Evolutionary conservation across 2,797 vertebrate species (phyloP).

Genomic region (Petrocephalus sullivani): DNA sequence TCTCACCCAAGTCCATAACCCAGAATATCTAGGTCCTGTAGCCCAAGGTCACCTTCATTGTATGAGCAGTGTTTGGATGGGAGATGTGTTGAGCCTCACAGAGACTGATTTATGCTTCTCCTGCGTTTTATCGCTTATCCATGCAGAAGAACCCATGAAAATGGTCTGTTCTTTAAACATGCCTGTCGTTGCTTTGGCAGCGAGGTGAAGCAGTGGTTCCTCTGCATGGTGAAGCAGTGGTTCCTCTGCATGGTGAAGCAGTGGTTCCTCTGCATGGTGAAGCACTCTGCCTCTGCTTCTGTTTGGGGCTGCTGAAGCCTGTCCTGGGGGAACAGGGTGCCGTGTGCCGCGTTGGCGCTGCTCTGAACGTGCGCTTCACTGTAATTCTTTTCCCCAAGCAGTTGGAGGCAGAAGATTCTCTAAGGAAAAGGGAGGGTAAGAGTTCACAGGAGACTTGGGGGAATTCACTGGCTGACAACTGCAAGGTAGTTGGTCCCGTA

Average conservation of each 20-base stretch:
- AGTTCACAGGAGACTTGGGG: conserved; percentile 51
- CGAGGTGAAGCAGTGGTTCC: neutral
- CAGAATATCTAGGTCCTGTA: neutral
- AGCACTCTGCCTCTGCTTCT: neutral
- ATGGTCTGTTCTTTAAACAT: neutral
- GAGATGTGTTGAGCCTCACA: neutral
- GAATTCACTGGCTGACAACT: conserved; percentile 46
- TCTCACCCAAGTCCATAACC: neutral
- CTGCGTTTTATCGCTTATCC: neutral
- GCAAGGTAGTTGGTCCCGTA: conserved; percentile 62
- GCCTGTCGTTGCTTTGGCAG: neutral
- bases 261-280: conserved; percentile 18
- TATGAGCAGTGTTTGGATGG: neutral
- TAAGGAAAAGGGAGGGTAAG: conserved; percentile 44
- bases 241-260: conserved; percentile 19
- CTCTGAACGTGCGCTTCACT: conserved; percentile 44
- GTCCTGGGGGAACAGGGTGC: neutral
- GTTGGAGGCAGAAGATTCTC: conserved; percentile 50
- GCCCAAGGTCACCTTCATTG: neutral
- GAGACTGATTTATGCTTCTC: conserved; percentile 2
- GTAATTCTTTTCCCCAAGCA: conserved; percentile 52
- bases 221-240: conserved; percentile 16
- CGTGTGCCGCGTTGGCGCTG: neutral
- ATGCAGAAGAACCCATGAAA: conserved; percentile 15
- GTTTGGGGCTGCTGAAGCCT: neutral